Evolutionary conservation across 2,888 invertebrate species (phyloP).

Genomic region (Drosophila atroscutellata): DNA sequence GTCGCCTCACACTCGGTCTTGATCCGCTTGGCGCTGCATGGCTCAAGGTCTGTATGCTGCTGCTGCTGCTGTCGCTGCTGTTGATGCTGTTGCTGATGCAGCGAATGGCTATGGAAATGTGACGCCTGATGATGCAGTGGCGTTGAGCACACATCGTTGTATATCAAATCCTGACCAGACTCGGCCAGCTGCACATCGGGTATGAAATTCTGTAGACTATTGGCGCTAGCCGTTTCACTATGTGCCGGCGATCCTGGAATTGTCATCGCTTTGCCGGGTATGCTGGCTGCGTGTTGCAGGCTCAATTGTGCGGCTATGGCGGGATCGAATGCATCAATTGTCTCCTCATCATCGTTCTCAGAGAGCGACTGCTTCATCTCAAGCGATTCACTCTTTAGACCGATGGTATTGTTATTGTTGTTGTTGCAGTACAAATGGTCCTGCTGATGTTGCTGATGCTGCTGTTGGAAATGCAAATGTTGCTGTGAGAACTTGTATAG

Average conservation of each 20-base stretch:
- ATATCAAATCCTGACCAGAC: conserved; percentile 63
- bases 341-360: conserved; percentile 84
- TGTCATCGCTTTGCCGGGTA: conserved; percentile 22
- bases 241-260: conserved; percentile 68
- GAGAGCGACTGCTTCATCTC: conserved; percentile 82
- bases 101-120: conserved; percentile 51
- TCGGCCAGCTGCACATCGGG: conserved; percentile 81
- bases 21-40: conserved; percentile 72
- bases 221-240: conserved; percentile 83
- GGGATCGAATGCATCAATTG: conserved; percentile 82
- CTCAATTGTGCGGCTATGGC: conserved; percentile 69
- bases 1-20: conserved; percentile 81
- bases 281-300: conserved; percentile 32
- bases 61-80: conserved; percentile 42
- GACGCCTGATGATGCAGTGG: conserved; percentile 57
- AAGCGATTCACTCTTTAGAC: conserved; percentile 40
- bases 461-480: conserved; percentile 50
- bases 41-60: conserved; percentile 51
- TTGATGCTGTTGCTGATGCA: conserved; percentile 50
- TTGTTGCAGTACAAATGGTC: conserved; percentile 59
- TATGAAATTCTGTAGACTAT: conserved; percentile 83
- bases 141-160: conserved; percentile 54
- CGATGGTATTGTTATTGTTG: conserved; percentile 34
- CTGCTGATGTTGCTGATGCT: conserved; percentile 51
- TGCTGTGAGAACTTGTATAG: conserved; percentile 75